Evolutionary conservation across 2,797 vertebrate genomes (phyloP), one percentile per base, ranked within the genome.

Genomic region (Ambastaia sidthimunki): DNA sequence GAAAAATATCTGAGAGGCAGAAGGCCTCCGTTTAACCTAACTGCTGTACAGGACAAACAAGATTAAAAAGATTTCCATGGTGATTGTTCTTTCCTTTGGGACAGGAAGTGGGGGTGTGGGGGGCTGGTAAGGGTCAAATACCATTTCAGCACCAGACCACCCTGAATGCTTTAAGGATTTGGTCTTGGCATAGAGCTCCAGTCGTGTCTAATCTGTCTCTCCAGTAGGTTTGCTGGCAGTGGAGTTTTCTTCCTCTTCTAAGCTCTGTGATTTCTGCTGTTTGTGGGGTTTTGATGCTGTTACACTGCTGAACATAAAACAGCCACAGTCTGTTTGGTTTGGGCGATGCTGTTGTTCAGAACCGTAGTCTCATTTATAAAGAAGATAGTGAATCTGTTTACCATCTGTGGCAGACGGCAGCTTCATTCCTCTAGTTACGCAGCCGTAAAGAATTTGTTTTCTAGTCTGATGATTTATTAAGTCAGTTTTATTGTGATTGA

Each of bases 311-410:
- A 67, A 48, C 28, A 66, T 11, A 47, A 76, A 82, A 81, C 69
- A 28, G 31, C 68, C 47, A 76, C 7, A 37, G 69, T 78, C 18
- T 74, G 55, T 84, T 80, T 19, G 13, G 68, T 62, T n/a, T 60
- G 44, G 21, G 63, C 71, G 71, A 70, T 50, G 41, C 4, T 57
- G 47, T 62, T 74, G 62, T 62, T 62, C 70, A 69, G 76, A 78
- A 68, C 31, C 68, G 71, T 47, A 67, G 75, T 57, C 71, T 78
- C 76, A 76, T 82, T 82, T 74, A 34, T 82, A 74, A 84, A 70
- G 28, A 2, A 28, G 28, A 28, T 28, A 2, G 28, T 81, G 71
- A 52, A 73, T 74, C 59, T 71, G 18, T 37, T 28, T 18, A 41
- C 48, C 25, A 75, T 81, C 78, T 81, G 70, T 31, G 7, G 65